Base-by-base conservation (phyloP, 2,888 invertebrate genomes). In the Rotaria sp. region DNA sequence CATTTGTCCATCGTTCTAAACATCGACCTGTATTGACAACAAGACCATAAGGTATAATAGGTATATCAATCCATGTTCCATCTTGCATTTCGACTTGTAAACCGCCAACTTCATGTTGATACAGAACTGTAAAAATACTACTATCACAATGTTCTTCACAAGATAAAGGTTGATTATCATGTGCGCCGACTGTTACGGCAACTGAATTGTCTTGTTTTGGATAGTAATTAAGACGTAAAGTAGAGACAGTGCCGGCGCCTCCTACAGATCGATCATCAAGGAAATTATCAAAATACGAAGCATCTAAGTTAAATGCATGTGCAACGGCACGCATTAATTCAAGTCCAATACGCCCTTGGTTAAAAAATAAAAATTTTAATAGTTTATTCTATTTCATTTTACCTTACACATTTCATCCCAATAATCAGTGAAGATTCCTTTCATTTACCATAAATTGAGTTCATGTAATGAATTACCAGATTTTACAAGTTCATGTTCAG, bases 141-240 rank as follows among this genome's bases (percentile, higher is more conserved):
- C 48, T 24, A 48, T 85, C 85, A 21, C 67, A 48, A 30, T 85
- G 67, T 15, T 59, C 59, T 57, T 85, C 67, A 74, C 85, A 85
- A 1, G 67, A 59, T n/a, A 85, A 52, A n/a, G n/a, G 10, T 13
- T 41, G 57, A 38, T 67, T 41, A 85, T 67, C 48, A 18, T 59
- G 26, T 7, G 67, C 45, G 24, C 11, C 24, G 18, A 85, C 24
- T 67, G 59, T 18, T 35, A 74, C 67, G 30, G 48, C n/a, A 2
- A 48, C 74, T 21, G 45, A 21, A 85, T 85, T 67, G 24, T 85
- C 48, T 67, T 48, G 30, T 26, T 48, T 48, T 4, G 67, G 48
- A 67, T 74, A 85, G 18, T n/a, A 67, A 67, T 48, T 85, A 7
- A 85, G 24, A 10, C 67, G n/a, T 15, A 67, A 50, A 52, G 85